Percentiles rank a stretch among this genome's conserved stretches.
These are phyloP conservation scores for Spilarctia lutea DNA, from an alignment of 2,888 invertebrate species.

Conservation along the genomic window DNA sequence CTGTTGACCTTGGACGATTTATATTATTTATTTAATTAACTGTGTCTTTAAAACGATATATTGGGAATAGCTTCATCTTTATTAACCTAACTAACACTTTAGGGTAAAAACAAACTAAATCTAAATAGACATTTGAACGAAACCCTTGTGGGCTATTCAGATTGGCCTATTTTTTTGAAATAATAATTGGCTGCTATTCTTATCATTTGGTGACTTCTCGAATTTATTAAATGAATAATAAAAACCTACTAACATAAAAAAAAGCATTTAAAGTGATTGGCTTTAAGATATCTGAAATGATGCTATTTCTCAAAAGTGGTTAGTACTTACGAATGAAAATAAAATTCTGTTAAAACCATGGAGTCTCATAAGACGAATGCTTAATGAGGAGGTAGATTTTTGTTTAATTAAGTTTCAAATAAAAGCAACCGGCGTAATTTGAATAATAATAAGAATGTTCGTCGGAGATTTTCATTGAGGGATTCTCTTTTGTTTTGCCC, in stretches of 20 bases:
- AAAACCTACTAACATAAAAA: background rate
- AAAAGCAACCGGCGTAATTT: conserved; percentile 51
- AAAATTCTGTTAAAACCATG: conserved; percentile 25
- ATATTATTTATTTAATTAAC: background rate
- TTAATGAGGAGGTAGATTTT: conserved; percentile 60
- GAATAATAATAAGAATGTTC: conserved; percentile 53
- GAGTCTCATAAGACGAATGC: conserved; percentile 48
- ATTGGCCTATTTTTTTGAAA: no score
- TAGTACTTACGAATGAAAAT: conserved; percentile 19
- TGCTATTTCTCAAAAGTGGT: conserved; percentile 14
- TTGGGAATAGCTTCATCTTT: background rate
- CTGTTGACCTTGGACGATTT: background rate
- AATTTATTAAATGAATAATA: no score
- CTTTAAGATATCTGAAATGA: conserved; percentile 1
- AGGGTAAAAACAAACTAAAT: background rate
- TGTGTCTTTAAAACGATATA: background rate
- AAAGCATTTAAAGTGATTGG: background rate
- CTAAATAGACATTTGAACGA: background rate
- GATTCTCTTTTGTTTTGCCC: conserved; percentile 39
- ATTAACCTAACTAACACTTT: background rate
- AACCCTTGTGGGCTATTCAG: no score
- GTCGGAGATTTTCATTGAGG: conserved; percentile 38
- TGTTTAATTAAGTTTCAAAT: conserved; percentile 60
- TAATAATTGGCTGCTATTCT: no score
- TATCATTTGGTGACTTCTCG: no score